These are phyloP conservation scores for Diceros bicornis DNA, from an alignment of 2,797 vertebrate genomes.

Conservation along the genomic window DNA sequence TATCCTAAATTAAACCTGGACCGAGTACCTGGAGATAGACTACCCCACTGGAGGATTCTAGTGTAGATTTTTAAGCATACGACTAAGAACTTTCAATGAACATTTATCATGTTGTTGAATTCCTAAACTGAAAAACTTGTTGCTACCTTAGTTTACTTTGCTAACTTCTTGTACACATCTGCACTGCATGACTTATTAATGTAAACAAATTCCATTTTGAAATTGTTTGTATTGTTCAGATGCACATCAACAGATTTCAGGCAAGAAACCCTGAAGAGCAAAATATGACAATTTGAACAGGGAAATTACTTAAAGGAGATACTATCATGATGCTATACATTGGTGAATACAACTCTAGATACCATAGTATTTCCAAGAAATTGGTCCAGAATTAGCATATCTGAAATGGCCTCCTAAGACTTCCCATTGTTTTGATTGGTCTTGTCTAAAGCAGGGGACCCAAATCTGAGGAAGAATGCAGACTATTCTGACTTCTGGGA, in stretches of 20 bases:
- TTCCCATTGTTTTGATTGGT: background rate
- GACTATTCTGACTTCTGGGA: background rate
- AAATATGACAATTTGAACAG: constrained; percentile 29
- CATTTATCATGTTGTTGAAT: constrained; percentile 12
- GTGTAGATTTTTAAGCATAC: background rate
- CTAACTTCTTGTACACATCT: constrained; percentile 46
- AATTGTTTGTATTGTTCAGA: constrained; percentile 58
- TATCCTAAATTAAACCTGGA: background rate
- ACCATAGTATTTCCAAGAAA: constrained; percentile 15
- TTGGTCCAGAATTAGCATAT: background rate
- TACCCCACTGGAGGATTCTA: background rate
- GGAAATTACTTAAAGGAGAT: constrained; percentile 17
- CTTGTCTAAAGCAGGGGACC: background rate
- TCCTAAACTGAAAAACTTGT: constrained; percentile 27
- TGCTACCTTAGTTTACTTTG: constrained; percentile 42
- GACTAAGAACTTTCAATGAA: background rate
- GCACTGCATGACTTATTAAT: constrained; percentile 72
- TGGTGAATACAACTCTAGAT: constrained; percentile 9
- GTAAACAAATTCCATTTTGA: constrained; percentile 60
- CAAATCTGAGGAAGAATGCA: background rate
- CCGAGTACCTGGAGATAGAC: background rate
- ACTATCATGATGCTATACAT: background rate
- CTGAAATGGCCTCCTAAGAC: background rate
- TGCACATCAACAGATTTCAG: constrained; percentile 38
- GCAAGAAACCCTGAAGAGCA: constrained; percentile 6